Percentiles rank a stretch among this genome's conserved stretches.
Evolutionary conservation across 2,113 vertebrate species (phyloP).

Genomic region (Sminthopsis crassicaudata): DNA sequence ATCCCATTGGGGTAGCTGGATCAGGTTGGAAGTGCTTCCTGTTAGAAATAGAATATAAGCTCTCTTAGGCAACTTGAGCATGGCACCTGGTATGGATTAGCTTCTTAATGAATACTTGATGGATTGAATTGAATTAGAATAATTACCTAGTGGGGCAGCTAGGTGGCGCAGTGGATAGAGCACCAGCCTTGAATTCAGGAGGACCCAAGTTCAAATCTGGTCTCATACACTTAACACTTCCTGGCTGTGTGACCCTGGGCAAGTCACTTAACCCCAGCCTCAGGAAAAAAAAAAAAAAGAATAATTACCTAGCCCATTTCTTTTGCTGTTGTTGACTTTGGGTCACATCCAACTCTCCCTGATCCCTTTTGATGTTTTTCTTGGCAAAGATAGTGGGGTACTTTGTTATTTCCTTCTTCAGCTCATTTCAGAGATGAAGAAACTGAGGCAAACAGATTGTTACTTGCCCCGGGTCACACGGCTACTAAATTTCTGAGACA

Average conservation of each 20-base stretch:
- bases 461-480: not conserved
- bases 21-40: not conserved
- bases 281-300: too few relatives aligned
- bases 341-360: not conserved
- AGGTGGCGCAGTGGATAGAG: too few relatives aligned
- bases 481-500: not conserved
- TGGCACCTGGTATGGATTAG: not conserved
- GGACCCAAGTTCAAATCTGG: too few relatives aligned
- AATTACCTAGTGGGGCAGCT: too few relatives aligned
- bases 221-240: too few relatives aligned
- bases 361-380: not conserved
- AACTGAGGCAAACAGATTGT: not conserved
- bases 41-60: not conserved
- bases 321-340: not conserved
- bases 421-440: not conserved
- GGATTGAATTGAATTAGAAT: not conserved
- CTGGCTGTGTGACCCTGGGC: too few relatives aligned
- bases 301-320: not conserved
- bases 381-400: not conserved
- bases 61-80: not conserved
- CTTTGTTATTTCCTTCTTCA: not conserved
- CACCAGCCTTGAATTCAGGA: too few relatives aligned
- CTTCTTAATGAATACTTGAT: not conserved
- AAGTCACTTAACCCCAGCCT: too few relatives aligned
- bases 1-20: not conserved